Evolutionary conservation across 2,888 invertebrate genomes (phyloP), one percentile per base, ranked within the genome.

Genomic region (Uropetala carovei): DNA sequence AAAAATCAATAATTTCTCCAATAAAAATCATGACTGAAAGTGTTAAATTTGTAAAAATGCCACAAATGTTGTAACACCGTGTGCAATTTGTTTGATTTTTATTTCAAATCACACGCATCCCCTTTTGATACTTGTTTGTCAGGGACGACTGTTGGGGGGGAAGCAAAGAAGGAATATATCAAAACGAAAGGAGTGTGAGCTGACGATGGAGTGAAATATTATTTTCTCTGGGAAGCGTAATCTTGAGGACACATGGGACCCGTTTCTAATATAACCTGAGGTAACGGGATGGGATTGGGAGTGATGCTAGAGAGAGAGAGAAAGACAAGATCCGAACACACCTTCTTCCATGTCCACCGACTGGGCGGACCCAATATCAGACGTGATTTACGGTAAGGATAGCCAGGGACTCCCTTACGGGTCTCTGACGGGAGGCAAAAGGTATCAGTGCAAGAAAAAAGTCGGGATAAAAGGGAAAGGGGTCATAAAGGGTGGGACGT

Each of bases 211-310:
- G 27, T 75, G 75, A 75, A 75, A 75, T 75, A 75, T 75, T 27
- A 75, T 75, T 27, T 75, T 75, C 75, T 27, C 75, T 27, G 75
- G 75, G 27, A 75, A 27, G 22, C 27, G 75, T 75, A 27, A 75
- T 75, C 75, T 75, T 75, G 27, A 75, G 27, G 75, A 75, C 75
- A 75, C 22, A 75, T 75, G 22, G 13, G 75, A 27, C 27, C 75
- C n/a, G 27, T 75, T 75, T 27, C 75, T 75, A 75, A 75, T 75
- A 75, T 27, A 75, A 22, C 75, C 75, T 27, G 75, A 75, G 75
- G 75, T 75, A 75, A 27, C 75, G 75, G 27, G 27, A 27, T 1
- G 43, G 5, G 43, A 43, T 43, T 43, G 43, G 68, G 68, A 68
- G 22, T 68, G 75, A n/a, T n/a, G n/a, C n/a, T n/a, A n/a, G n/a